Base-by-base conservation (phyloP, 2,888 invertebrate genomes). In the Trachelus tabidus region DNA sequence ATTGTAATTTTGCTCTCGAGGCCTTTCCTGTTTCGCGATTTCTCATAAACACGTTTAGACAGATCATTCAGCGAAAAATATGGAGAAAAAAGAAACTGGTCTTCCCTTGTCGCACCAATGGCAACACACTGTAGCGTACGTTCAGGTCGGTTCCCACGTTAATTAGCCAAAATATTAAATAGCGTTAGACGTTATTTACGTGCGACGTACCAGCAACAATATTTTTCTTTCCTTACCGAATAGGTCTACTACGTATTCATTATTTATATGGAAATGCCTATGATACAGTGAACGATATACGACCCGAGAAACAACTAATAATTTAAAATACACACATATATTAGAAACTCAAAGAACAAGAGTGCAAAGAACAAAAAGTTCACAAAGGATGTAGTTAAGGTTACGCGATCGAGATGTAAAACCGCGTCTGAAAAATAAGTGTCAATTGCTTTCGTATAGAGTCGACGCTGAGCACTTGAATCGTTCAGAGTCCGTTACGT, bases 1-100 rank as follows among this genome's bases (percentile, higher is more conserved):
- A 83, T 83, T 82, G 79, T 83, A 82, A 83, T 83, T 79, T 79
- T 79, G 79, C 34, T 73, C 78, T 77, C 77, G 76, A 78, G 80
- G 79, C 69, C 75, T 79, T 75, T 79, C 79, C 77, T 79, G 73
- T 35, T 75, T 80, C 75, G 76, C 33, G 79, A 77, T 81, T 83
- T 77, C 73, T 69, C 79, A 68, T 75, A 80, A 84, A 82, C 80
- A 78, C 76, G 83, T 85, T 84, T 82, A 37, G 75, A 75, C 73
- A 69, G 73, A 73, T 79, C 79, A 77, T 68, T 77, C 56, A 75
- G 76, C 73, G 34, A 40, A 77, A 79, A 31, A 77, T 78, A 35
- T 69, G 31, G 69, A 76, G 68, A 76, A 73, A 73, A 77, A 79
- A 82, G 75, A 77, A 82, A 81, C 81, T 81, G 75, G 83, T 82